Base-by-base conservation (phyloP, 2,888 invertebrate genomes). In the Epistrophe grossulariae region DNA sequence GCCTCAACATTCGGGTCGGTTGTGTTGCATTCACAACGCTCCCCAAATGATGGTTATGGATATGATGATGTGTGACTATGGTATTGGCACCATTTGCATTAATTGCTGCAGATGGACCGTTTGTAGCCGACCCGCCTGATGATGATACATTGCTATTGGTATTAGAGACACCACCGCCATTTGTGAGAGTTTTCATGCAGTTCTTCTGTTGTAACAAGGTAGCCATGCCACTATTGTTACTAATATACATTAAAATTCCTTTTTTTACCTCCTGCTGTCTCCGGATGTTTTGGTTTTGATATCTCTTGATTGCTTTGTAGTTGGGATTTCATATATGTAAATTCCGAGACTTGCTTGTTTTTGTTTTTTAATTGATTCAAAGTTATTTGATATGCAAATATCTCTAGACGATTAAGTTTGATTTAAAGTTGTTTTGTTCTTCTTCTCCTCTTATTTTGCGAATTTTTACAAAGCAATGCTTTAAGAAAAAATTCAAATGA, bases 151-250 rank as follows among this genome's bases (percentile, higher is more conserved):
- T 88, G n/a, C 74, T 77, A 78, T 88, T 89, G 68, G 76, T 84
- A 77, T 77, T 83, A 7, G 77, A 77, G 45, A 77, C 82, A 82
- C 52, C 57, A 84, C 89, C 88, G 91, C 95, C 95, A 93, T 96
- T 96, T 89, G 95, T 94, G 90, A 96, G 94, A 91, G 95, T 94
- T 94, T 96, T 96, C 93, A 97, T 95, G 93, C 96, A 96, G 94
- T 96, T 97, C 93, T 96, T 96, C 93, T 97, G 97, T 93, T 97
- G 97, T 93, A 97, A 94, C 94, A 96, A 95, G 92, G 97, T 96
- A 94, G 96, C 96, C 97, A 97, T 97, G 89, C 90, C 91, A 91
- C 89, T 90, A 88, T 89, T 90, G 89, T 90, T 91, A 90, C 90
- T 90, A 89, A 90, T 90, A 89, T 90, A 90, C 90, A 91, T 90